Evolutionary conservation across 2,797 vertebrate genomes (phyloP).

Genomic region (Myotis vivesi): DNA sequence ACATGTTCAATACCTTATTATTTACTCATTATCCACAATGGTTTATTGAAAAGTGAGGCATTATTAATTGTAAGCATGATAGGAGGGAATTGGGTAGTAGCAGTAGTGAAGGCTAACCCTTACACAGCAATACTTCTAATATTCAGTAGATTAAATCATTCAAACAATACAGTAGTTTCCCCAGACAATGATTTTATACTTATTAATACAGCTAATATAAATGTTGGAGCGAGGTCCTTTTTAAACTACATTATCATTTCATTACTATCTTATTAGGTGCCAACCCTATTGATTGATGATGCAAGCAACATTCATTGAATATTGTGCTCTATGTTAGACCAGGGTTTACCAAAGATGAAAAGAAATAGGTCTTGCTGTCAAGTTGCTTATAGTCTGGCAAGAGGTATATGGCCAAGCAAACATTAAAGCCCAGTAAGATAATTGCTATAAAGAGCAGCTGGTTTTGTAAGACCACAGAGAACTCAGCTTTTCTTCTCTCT

Average conservation of each 20-base stretch:
- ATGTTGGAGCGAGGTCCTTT: conserved; percentile 21
- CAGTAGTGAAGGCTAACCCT: neutral
- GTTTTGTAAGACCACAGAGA: neutral
- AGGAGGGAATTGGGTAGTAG: neutral
- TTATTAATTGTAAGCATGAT: neutral
- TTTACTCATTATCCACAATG: neutral
- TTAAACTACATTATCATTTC: neutral
- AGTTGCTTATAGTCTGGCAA: neutral
- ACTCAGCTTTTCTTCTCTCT: neutral
- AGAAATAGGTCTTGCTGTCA: neutral
- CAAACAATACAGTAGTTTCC: neutral
- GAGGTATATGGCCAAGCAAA: neutral
- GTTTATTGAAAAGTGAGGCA: neutral
- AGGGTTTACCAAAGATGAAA: neutral
- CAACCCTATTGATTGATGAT: conserved; percentile 1
- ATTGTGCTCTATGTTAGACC: neutral
- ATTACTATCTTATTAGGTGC: conserved; percentile 31
- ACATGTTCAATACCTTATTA: neutral
- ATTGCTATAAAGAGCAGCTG: neutral
- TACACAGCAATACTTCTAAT: neutral
- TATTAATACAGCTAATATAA: neutral
- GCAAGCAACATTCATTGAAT: neutral
- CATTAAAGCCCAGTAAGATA: neutral
- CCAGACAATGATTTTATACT: neutral
- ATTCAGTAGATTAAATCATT: conserved; percentile 25